Evolutionary conservation across 2,113 vertebrate genomes (phyloP).

Genomic region (Pangasianodon gigas): DNA sequence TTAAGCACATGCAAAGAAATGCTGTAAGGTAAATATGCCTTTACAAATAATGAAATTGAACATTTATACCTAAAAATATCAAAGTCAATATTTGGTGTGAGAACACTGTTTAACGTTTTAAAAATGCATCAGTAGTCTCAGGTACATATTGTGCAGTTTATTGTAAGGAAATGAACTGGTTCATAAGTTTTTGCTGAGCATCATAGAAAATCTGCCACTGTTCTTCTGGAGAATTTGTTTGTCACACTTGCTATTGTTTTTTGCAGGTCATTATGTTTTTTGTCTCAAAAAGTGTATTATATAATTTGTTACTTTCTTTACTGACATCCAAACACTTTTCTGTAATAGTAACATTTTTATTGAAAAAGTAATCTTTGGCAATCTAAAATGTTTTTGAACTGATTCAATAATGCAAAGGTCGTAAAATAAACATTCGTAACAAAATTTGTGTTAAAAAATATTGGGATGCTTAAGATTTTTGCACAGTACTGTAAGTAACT

Average conservation of each 20-base stretch:
- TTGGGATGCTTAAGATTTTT: not conserved
- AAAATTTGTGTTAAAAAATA: not conserved
- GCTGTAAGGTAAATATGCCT: not conserved
- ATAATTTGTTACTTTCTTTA: not conserved
- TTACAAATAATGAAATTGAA: not conserved
- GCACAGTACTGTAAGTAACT: not conserved
- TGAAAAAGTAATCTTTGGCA: not conserved
- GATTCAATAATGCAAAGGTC: not conserved
- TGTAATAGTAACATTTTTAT: not conserved
- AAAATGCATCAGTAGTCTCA: not conserved
- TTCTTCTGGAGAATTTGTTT: not conserved
- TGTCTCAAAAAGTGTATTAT: not conserved
- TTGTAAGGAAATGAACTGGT: not conserved
- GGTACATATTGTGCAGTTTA: not conserved
- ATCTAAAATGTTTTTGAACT: not conserved
- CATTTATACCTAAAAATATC: not conserved
- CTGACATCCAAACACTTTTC: not conserved
- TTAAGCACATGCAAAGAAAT: not conserved
- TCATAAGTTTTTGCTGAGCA: not conserved
- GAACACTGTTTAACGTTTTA: not conserved
- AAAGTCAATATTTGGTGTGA: not conserved
- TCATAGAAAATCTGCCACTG: not conserved
- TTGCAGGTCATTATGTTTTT: not conserved
- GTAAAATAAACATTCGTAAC: not conserved
- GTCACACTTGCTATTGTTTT: not conserved